Evolutionary conservation across 2,888 invertebrate species (phyloP).

Genomic region (Stratiomys singularior): DNA sequence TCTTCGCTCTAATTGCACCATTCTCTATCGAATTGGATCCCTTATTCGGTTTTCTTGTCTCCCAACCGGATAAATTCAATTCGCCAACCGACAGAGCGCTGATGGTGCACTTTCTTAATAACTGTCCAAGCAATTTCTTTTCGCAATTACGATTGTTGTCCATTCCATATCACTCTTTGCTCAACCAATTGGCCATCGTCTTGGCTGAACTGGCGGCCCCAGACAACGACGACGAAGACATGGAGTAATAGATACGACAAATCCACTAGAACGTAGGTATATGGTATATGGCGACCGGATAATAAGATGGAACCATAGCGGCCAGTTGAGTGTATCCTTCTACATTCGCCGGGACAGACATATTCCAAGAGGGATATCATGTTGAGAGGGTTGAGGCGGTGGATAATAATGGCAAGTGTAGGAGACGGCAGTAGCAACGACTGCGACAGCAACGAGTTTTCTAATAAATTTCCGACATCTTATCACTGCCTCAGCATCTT

Average conservation of each 20-base stretch:
- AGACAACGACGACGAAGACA: background rate
- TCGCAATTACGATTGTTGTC: constrained; percentile 38
- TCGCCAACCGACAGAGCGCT: constrained; percentile 28
- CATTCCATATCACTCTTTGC: constrained; percentile 38
- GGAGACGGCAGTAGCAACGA: constrained; percentile 3
- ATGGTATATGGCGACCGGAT: no score
- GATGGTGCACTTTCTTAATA: constrained; percentile 43
- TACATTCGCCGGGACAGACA: no score
- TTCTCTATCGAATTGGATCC: no score
- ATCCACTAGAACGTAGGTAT: background rate
- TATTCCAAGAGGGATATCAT: no score
- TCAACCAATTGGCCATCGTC: constrained; percentile 15
- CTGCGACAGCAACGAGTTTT: constrained; percentile 33
- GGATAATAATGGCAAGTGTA: background rate
- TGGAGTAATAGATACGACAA: background rate
- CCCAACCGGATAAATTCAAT: constrained; percentile 37
- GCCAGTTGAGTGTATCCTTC: no score
- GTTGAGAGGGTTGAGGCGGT: background rate
- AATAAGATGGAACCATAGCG: constrained; percentile 1
- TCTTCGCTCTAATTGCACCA: background rate
- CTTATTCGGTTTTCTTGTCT: constrained; percentile 24
- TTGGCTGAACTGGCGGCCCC: background rate
- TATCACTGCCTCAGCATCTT: constrained; percentile 42
- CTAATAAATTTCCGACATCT: constrained; percentile 42
- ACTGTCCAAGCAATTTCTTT: constrained; percentile 29